Conservation (phyloP, 2,888 invertebrate genomes). For the Cataglyphis albicans region DNA sequence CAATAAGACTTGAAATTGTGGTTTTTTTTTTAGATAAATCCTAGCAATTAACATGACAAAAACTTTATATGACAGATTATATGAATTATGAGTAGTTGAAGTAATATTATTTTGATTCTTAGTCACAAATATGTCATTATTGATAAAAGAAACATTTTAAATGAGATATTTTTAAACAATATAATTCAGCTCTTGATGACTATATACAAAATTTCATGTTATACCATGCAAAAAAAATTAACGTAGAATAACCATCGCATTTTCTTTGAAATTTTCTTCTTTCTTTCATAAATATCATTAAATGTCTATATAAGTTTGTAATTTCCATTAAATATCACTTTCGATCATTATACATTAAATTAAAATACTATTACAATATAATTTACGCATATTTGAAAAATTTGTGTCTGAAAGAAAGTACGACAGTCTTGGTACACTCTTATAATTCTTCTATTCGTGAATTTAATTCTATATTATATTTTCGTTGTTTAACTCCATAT, state of each 20-base stretch:
- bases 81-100: constrained; percentile 19
- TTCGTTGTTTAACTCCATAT: constrained; percentile 3
- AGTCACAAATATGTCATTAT: not conserved
- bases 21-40: not conserved
- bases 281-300: constrained; percentile 2
- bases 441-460: constrained; percentile 1
- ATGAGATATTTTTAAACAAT: not conserved
- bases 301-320: not conserved
- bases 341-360: not conserved
- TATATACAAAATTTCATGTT: constrained; percentile 35
- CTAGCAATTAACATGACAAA: constrained; percentile 8
- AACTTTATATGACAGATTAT: constrained; percentile 6
- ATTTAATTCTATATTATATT: constrained; percentile 40
- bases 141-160: constrained; percentile 11
- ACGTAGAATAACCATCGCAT: constrained; percentile 11
- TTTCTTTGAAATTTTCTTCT: constrained; percentile 25
- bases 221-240: constrained; percentile 40
- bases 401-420: constrained; percentile 11
- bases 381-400: constrained; percentile 14
- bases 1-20: not conserved
- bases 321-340: not conserved
- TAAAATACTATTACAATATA: not conserved
- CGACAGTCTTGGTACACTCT: not conserved
- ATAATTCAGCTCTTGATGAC: not conserved
- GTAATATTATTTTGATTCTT: not conserved